Percentiles rank a stretch among this genome's conserved stretches.
These are phyloP conservation scores for Julus scanicus DNA, from an alignment of 2,888 invertebrate species.

Conservation along the genomic window DNA sequence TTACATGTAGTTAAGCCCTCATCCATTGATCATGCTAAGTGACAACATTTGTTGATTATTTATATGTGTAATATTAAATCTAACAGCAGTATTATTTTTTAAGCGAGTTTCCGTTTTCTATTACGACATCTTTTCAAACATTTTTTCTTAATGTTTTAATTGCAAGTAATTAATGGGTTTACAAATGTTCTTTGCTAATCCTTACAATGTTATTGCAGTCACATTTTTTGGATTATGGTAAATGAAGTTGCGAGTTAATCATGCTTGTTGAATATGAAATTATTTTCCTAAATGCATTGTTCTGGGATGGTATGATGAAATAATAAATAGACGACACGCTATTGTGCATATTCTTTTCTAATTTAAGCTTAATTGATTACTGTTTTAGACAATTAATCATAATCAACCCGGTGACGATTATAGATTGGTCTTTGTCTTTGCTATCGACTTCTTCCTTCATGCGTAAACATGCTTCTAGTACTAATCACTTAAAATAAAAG, in stretches of 20 bases:
- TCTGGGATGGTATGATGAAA: not conserved
- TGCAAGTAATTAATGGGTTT: slow-evolving; percentile 29
- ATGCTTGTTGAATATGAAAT: slow-evolving; percentile 36
- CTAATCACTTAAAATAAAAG: not conserved
- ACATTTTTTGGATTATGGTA: not conserved
- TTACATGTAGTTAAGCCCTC: not conserved
- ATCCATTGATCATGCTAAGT: not conserved
- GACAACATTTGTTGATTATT: not conserved
- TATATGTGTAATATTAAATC: not conserved
- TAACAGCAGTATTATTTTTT: not conserved
- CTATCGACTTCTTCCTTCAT: not conserved
- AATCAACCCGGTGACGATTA: slow-evolving; percentile 28
- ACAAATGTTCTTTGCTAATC: slow-evolving; percentile 7
- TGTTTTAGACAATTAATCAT: slow-evolving; percentile 39
- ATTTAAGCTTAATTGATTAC: slow-evolving; percentile 39
- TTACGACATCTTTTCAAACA: not conserved
- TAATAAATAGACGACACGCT: not conserved
- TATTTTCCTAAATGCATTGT: not conserved
- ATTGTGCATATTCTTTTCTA: not conserved
- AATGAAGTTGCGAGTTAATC: slow-evolving; percentile 32
- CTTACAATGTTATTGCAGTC: not conserved
- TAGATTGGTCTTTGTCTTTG: slow-evolving; percentile 14
- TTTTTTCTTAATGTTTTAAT: slow-evolving; percentile 6
- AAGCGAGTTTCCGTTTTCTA: not conserved
- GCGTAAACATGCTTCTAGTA: slow-evolving; percentile 1